Evolutionary conservation across 2,113 vertebrate species (phyloP).

Genomic region (Caracal caracal): DNA sequence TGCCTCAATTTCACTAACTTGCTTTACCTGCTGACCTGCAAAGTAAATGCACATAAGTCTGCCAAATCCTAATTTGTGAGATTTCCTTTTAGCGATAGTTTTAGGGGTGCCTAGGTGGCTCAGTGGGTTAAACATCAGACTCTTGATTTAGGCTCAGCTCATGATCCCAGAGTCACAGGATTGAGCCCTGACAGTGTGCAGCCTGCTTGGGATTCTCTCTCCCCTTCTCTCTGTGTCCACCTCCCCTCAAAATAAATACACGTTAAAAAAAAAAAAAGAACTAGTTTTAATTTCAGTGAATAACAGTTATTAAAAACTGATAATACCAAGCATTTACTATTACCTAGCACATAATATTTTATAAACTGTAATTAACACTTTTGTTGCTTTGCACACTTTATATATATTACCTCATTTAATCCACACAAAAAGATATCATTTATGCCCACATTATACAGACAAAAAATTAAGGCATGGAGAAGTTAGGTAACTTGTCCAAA

Average conservation of each 20-base stretch:
- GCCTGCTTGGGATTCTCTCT: no score
- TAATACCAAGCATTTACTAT: neutral
- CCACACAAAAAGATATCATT: neutral
- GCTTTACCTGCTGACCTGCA: neutral
- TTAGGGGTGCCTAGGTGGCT: no score
- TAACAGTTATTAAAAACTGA: neutral
- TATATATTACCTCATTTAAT: neutral
- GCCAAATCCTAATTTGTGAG: neutral
- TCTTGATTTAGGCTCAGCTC: no score
- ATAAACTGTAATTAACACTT: neutral
- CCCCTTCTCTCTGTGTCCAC: no score
- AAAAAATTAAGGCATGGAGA: neutral
- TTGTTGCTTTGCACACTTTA: neutral
- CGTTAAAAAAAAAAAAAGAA: neutral
- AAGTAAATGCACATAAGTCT: neutral
- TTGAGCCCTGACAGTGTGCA: no score
- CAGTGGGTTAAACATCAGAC: no score
- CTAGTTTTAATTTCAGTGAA: neutral
- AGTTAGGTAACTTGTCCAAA: neutral
- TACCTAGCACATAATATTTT: neutral
- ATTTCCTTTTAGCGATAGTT: neutral
- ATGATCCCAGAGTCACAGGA: no score
- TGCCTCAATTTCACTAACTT: conserved; percentile 6
- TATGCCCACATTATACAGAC: neutral
- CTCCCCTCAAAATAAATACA: no score